Base-by-base conservation (phyloP, 2,113 vertebrate species). In the Dipodomys spectabilis region DNA sequence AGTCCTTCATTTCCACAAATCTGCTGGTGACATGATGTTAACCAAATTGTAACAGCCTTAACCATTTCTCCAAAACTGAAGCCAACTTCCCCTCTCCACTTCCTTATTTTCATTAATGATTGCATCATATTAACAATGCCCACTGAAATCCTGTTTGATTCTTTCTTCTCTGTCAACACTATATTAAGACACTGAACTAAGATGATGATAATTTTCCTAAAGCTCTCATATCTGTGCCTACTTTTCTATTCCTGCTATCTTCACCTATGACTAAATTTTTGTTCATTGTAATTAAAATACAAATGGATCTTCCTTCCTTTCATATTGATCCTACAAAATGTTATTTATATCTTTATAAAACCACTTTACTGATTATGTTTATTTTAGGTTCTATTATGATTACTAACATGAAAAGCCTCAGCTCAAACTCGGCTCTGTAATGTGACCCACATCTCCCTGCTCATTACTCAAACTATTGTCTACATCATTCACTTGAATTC, bases 41-140 rank as follows among this genome's bases (percentile, higher is more conserved):
- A 30, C 2, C 5, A 27, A 82, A 5, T 57, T 86, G 53, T 72
- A 72, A 11, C 83, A 87, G 13, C 64, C 84, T 57, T 85, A 73
- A 81, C 8, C 57, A 60, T 87, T 93, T 92, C 65, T 77, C 23
- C 35, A 53, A 84, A 93, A 80, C 32, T 84, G 32, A 92, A 30
- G 32, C n/a, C n/a, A 75, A 88, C 90, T 93, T 92, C 88, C 82
- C 69, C 53, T 75, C 19, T 84, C 32, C 80, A 78, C 90, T 93
- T 96, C 93, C 89, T 87, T 13, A 72, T 93, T 96, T 89, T 79
- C 84, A 25, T 64, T 65, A 30, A 32, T 62, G 39, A 75, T 85
- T 80, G 57, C 71, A 22, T 90, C 82, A 44, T 22, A 67, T 77
- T 49, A 35, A 25, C 88, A 49, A 23, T 75, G 16, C 44, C 27